A percentile compares a stretch with the other conserved stretches of the same genome.
Evolutionary conservation across 2,113 vertebrate species (phyloP).

Genomic region (Myrmophylax atrothorax): DNA sequence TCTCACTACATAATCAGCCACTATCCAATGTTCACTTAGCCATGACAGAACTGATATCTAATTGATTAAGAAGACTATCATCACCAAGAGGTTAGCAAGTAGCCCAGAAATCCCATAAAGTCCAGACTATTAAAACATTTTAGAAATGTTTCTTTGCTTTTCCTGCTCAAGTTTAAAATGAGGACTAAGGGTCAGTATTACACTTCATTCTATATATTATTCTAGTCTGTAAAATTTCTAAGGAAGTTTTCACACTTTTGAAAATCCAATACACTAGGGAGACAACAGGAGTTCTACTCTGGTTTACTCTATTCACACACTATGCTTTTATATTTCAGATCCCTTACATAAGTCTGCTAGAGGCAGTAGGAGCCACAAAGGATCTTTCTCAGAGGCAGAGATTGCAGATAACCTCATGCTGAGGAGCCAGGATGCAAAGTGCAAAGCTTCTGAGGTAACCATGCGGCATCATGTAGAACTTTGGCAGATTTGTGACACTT

Average conservation of each 20-base stretch:
- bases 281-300: neutral
- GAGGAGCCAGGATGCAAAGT: neutral
- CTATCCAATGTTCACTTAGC: neutral
- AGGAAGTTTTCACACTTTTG: neutral
- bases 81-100: neutral
- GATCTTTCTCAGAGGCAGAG: neutral
- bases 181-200: neutral
- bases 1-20: neutral
- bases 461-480: accelerated
- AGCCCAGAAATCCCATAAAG: neutral
- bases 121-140: neutral
- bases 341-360: neutral
- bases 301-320: neutral
- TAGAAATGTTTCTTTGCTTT: neutral
- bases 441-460: neutral
- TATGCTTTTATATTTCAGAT: neutral
- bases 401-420: neutral
- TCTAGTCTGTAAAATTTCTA: neutral
- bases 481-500: neutral
- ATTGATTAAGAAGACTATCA: neutral
- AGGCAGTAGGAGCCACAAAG: neutral
- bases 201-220: neutral
- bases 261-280: neutral
- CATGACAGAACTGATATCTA: neutral
- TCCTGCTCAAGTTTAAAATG: neutral